A percentile compares a stretch with the other conserved stretches of the same genome.
phyloP scores from a whole-genome alignment of 2,888 invertebrate genomes.

The Ditula angustiorana region DNA sequence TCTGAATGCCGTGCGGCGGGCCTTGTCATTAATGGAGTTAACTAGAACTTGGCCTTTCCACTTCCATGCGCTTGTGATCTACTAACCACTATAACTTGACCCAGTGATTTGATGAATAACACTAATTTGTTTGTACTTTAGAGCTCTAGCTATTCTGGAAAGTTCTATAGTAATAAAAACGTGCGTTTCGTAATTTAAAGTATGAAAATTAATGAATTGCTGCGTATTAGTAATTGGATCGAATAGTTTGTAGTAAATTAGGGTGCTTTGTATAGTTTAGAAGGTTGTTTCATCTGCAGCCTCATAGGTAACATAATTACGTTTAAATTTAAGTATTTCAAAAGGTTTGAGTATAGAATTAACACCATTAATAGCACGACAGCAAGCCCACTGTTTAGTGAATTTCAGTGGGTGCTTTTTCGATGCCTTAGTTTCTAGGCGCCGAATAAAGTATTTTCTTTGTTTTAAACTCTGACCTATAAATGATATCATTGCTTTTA shows the following conservation, averaged over 20 bases:
- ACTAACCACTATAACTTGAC: conserved; percentile 29
- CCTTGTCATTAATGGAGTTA: neutral
- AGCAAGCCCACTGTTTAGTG: no score
- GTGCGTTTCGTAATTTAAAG: conserved; percentile 24
- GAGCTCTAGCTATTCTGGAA: conserved; percentile 27
- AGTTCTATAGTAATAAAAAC: conserved; percentile 26
- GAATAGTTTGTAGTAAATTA: conserved; percentile 31
- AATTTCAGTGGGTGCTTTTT: no score
- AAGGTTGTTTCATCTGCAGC: conserved; percentile 16
- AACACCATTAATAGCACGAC: no score
- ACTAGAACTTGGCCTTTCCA: conserved; percentile 6
- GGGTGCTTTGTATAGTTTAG: conserved; percentile 1
- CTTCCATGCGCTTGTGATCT: neutral
- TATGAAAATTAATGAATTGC: conserved; percentile 37
- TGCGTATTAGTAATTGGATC: conserved; percentile 34
- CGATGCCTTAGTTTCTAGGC: no score
- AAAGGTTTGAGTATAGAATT: no score
- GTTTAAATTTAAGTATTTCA: no score
- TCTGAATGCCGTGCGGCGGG: no score
- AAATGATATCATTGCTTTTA: no score
- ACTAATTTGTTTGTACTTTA: conserved; percentile 22
- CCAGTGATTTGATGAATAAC: conserved; percentile 29
- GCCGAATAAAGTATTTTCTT: no score
- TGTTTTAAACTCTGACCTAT: no score
- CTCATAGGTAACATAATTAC: no score